Evolutionary conservation across 2,888 invertebrate species (phyloP).

Genomic region (Eumacrocentrus americanus): DNA sequence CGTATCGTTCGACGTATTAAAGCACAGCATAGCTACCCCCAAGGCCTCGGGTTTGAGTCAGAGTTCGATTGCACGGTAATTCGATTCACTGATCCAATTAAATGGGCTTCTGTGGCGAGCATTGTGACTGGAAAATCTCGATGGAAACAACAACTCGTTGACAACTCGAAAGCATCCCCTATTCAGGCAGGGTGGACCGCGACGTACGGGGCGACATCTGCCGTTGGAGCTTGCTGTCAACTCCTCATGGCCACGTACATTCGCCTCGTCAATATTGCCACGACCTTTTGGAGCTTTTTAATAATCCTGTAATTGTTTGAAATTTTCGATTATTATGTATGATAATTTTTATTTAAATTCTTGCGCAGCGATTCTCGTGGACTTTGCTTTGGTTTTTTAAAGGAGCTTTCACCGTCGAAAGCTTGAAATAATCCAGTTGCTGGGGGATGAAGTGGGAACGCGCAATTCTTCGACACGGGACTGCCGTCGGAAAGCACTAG

Average conservation of each 20-base stretch:
- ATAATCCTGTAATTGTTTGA: no score
- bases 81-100: conserved; percentile 1
- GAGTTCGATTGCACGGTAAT: not conserved
- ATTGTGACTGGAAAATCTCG: conserved; percentile 14
- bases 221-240: conserved; percentile 37
- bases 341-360: not conserved
- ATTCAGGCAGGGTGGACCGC: conserved; percentile 48
- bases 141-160: conserved; percentile 30
- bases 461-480: conserved; percentile 18
- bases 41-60: not conserved
- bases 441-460: conserved; percentile 18
- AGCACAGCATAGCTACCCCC: not conserved
- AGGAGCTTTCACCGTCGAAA: no score
- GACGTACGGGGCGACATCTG: conserved; percentile 50
- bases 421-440: conserved; percentile 26
- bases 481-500: conserved; percentile 27
- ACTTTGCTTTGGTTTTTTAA: no score
- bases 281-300: conserved; percentile 19
- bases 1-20: not conserved
- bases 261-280: conserved; percentile 27
- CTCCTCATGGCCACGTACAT: conserved; percentile 46
- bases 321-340: not conserved
- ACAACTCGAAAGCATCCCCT: conserved; percentile 31
- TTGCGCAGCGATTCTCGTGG: not conserved
- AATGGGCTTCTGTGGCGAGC: not conserved